phyloP scores from a whole-genome alignment of 1,140 invertebrate genomes.

The Drosophila malerkotliana region DNA sequence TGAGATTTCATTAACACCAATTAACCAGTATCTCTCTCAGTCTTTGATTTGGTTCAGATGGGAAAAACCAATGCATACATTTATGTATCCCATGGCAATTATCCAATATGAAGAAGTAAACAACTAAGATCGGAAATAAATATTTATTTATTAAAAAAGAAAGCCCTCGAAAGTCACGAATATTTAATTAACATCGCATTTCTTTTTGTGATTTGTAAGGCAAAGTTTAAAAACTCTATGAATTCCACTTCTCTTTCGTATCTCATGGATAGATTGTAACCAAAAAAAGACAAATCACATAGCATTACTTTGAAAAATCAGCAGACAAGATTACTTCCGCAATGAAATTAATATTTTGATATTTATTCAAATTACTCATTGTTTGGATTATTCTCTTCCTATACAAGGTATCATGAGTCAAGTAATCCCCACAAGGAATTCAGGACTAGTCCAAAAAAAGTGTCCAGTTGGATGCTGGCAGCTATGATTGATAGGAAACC shows the following conservation, averaged over 20 bases:
- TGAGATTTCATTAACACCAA: constrained; percentile 32
- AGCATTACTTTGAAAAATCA: background rate
- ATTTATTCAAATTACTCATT: background rate
- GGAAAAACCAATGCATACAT: background rate
- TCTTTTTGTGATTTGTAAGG: background rate
- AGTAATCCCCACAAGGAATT: too few species aligned
- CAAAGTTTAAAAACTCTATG: background rate
- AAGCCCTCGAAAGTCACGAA: background rate
- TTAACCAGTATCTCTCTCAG: background rate
- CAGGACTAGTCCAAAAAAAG: background rate
- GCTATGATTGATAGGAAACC: constrained; percentile 64
- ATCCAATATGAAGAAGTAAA: too few species aligned
- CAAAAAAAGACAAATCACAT: background rate
- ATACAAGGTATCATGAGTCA: background rate
- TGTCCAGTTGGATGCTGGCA: constrained; percentile 40
- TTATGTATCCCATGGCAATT: background rate
- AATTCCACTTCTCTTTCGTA: background rate
- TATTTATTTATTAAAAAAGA: constrained; percentile 1
- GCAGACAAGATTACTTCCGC: background rate
- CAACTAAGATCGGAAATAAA: background rate
- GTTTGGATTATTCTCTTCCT: background rate
- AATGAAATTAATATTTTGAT: background rate
- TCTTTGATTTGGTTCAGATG: constrained; percentile 4
- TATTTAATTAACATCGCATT: background rate
- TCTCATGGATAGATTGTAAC: background rate